Evolutionary conservation across 2,113 vertebrate genomes (phyloP), one percentile per base, ranked within the genome.

Genomic region (Plecturocebus donacophilus): DNA sequence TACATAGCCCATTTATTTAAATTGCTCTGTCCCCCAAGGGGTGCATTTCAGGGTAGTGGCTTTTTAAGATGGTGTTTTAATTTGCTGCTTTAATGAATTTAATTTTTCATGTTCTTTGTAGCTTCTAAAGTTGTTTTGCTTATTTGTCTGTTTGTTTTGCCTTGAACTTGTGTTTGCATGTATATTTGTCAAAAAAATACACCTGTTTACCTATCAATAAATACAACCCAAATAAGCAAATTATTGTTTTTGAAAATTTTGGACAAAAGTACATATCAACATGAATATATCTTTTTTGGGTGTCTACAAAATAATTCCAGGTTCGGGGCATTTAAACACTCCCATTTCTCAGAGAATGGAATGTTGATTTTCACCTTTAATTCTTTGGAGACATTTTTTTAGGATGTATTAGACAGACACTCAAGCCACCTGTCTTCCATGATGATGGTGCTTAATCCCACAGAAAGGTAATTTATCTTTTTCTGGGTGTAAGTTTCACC

Each of bases 381-480:
- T 71, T 91, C 66, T 79, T 89, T 35, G 73, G 27, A 90, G 52
- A 70, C 16, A 64, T 83, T 95, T 88, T 84, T 25, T 17, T 81
- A 70, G 30, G 66, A 13, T n/a, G n/a, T 64, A 35, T 32, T 79
- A 52, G 42, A 95, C 20, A 89, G 38, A 82, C 6, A 70, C 5
- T 91, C 88, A 97, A 85, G 68, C 8, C 35, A 97, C 93, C 66
- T 96, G 83, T 90, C 92, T 92, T 95, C 25, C 25, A 25, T 32
- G 42, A 81, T n/a, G 52, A 93, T 94, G 61, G 45, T 94, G 42
- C 45, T 96, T 96, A 96, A 97, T 98, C 84, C 71, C 68, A 92
- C 4, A 82, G 54, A 84, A 96, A 96, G 54, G 54, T 77, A 79
- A 97, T 98, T 92, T 91, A 86, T 98, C 95, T 97, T 94, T 97